Evolutionary conservation across 1,140 invertebrate genomes (phyloP).

Genomic region (Archegozetes longisetosus): DNA sequence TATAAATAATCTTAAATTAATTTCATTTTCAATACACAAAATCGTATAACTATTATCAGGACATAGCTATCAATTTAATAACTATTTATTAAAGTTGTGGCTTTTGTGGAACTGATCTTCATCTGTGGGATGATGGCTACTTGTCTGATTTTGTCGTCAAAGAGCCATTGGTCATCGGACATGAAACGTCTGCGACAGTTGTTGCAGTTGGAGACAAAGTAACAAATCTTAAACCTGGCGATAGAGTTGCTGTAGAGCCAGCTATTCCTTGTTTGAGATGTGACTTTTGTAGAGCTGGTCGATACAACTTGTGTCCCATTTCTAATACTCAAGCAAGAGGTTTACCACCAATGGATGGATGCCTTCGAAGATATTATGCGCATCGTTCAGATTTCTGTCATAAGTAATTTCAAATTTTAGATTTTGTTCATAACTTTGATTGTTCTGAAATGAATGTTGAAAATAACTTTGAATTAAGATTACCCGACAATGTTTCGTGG

Average conservation of each 20-base stretch:
- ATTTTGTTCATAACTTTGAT: background rate
- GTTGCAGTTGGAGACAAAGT: slow-evolving; percentile 53
- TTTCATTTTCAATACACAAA: too few species aligned
- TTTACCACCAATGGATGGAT: slow-evolving; percentile 74
- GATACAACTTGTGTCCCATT: slow-evolving; percentile 68
- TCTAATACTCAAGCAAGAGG: slow-evolving; percentile 66
- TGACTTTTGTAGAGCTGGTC: slow-evolving; percentile 61
- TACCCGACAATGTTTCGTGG: slow-evolving; percentile 33
- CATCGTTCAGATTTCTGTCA: slow-evolving; percentile 85
- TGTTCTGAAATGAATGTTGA: background rate
- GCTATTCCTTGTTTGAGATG: slow-evolving; percentile 70
- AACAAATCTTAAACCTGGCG: slow-evolving; percentile 47
- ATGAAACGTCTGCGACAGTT: slow-evolving; percentile 64
- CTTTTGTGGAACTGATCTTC: slow-evolving; percentile 89
- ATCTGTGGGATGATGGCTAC: slow-evolving; percentile 61
- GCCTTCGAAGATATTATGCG: slow-evolving; percentile 61
- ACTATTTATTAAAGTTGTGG: slow-evolving; percentile 40
- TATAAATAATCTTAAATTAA: too few species aligned
- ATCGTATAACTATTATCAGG: too few species aligned
- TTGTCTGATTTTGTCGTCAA: slow-evolving; percentile 66
- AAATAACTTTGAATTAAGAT: slow-evolving; percentile 20
- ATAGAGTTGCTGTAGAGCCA: slow-evolving; percentile 81
- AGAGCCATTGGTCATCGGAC: slow-evolving; percentile 71
- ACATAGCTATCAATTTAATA: too few species aligned
- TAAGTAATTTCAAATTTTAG: slow-evolving; percentile 41